A percentile compares a stretch with the other conserved stretches of the same genome.
Evolutionary conservation across 2,113 vertebrate species (phyloP).

Genomic region (Mystacornis crossleyi): DNA sequence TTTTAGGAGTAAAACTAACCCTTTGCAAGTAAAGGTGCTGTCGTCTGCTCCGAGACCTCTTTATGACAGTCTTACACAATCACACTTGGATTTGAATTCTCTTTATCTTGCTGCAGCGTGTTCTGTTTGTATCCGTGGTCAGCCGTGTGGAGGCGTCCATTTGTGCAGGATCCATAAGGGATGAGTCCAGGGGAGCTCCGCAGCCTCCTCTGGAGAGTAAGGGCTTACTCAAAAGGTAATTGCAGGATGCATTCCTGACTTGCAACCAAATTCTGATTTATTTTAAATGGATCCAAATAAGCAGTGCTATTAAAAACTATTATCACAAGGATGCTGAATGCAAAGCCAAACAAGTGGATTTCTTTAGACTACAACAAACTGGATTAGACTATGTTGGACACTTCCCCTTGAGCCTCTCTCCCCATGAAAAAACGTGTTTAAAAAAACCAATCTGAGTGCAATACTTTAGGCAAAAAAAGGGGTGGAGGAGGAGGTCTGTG

Average conservation of each 20-base stretch:
- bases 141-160: not conserved
- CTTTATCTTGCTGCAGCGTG: not conserved
- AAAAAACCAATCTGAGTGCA: not conserved
- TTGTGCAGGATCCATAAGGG: not conserved
- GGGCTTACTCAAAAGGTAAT: not conserved
- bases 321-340: not conserved
- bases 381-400: not conserved
- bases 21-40: not conserved
- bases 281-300: not conserved
- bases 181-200: not conserved
- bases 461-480: not conserved
- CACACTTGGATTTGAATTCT: not conserved
- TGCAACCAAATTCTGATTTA: not conserved
- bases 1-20: not conserved
- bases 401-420: not conserved
- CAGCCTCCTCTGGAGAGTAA: not conserved
- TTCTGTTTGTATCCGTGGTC: fast-evolving
- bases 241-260: not conserved
- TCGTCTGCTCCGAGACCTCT: not conserved
- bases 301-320: not conserved
- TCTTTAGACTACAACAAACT: not conserved
- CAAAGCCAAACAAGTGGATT: not conserved
- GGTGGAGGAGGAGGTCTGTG: not conserved
- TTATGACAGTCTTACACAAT: not conserved
- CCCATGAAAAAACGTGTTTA: not conserved